phyloP scores from a whole-genome alignment of 2,888 invertebrate species.

The Tenthredo amoena region DNA sequence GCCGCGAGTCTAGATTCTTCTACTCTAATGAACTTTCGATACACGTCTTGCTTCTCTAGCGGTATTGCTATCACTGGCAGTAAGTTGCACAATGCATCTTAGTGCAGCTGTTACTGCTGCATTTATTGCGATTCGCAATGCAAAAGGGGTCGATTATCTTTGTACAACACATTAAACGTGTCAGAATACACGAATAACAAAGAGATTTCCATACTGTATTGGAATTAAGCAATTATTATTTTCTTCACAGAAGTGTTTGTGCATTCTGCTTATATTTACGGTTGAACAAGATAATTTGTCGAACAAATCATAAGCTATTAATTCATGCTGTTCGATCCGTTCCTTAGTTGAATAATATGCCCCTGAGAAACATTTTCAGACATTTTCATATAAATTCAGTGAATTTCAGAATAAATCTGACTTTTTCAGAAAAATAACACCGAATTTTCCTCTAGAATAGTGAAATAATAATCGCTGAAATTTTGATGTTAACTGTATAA shows the following conservation, averaged over 20 bases:
- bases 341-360: not conserved
- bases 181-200: not conserved
- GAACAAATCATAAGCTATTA: not conserved
- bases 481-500: not conserved
- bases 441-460: not conserved
- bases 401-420: not conserved
- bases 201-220: not conserved
- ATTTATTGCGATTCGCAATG: constrained; percentile 12
- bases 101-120: not conserved
- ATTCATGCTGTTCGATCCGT: not conserved
- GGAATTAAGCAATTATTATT: not conserved
- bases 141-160: constrained; percentile 4
- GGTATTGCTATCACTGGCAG: not conserved
- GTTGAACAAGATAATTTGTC: not conserved
- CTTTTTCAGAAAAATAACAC: not conserved
- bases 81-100: not conserved
- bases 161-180: not conserved
- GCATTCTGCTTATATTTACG: not conserved
- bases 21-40: not conserved
- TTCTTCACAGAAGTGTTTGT: not conserved
- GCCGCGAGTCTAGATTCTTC: not conserved
- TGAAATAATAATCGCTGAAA: not conserved
- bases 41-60: constrained; percentile 5
- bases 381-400: not conserved
- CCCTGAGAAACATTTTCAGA: not conserved